Evolutionary conservation across 2,888 invertebrate genomes (phyloP).

Genomic region (Rotaria magnacalcarata): DNA sequence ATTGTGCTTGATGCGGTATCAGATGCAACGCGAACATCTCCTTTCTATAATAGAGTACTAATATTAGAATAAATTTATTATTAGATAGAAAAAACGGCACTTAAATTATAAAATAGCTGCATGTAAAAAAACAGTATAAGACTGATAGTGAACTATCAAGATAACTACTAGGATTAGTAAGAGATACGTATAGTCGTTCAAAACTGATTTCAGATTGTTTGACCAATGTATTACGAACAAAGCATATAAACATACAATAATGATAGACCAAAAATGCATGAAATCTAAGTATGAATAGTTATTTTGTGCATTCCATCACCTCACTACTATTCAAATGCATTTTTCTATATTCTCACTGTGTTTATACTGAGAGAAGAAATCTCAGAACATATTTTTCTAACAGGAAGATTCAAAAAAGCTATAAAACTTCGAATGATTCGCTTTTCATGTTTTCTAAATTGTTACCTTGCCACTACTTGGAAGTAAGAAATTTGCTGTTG

Average conservation of each 20-base stretch:
- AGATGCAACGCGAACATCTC: not conserved
- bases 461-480: slow-evolving; percentile 66
- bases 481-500: slow-evolving; percentile 81
- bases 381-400: not conserved
- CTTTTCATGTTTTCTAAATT: not conserved
- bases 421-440: not conserved
- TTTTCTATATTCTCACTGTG: not conserved
- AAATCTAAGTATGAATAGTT: not conserved
- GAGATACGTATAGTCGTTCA: not conserved
- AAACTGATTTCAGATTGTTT: not conserved
- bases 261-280: not conserved
- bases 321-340: not conserved
- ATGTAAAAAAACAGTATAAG: too few species aligned
- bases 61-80: not conserved
- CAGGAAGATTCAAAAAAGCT: not conserved
- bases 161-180: not conserved
- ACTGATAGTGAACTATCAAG: not conserved
- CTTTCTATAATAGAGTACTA: not conserved
- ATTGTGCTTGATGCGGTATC: not conserved
- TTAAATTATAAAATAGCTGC: not conserved
- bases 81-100: not conserved
- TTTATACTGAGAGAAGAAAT: not conserved
- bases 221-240: not conserved
- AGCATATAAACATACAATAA: not conserved
- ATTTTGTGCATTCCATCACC: not conserved